phyloP scores from a whole-genome alignment of 1,140 invertebrate species.

The Psilanteris sp. region DNA sequence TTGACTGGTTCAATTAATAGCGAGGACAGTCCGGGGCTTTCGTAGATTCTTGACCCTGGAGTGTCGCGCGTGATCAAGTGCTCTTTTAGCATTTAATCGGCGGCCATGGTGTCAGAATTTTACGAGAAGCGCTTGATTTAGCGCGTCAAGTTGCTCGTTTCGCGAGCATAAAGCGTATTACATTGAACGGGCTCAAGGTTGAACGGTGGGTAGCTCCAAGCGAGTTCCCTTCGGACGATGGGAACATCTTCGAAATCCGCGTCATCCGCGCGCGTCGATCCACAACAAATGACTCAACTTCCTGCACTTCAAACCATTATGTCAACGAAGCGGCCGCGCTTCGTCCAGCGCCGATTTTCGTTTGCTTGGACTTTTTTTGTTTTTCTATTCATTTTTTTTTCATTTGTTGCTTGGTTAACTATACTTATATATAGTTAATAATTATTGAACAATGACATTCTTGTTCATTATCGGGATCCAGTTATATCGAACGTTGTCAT shows the following conservation, averaged over 20 bases:
- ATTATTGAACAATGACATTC: slow-evolving; percentile 18
- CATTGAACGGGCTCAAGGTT: slow-evolving; percentile 14
- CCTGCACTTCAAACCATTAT: slow-evolving; percentile 18
- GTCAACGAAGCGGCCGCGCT: too few species aligned
- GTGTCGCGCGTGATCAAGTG: slow-evolving; percentile 60
- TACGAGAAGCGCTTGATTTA: slow-evolving; percentile 60
- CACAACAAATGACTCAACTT: slow-evolving; percentile 20
- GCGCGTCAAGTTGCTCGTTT: slow-evolving; percentile 37
- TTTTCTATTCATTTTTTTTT: too few species aligned
- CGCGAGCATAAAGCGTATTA: slow-evolving; percentile 32
- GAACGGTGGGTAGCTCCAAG: slow-evolving; percentile 15
- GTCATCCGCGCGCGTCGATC: background rate
- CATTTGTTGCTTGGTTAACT: too few species aligned
- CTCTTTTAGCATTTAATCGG: slow-evolving; percentile 56
- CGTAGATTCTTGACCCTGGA: slow-evolving; percentile 60
- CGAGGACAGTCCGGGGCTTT: slow-evolving; percentile 53
- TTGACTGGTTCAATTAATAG: slow-evolving; percentile 58
- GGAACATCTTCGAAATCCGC: slow-evolving; percentile 12
- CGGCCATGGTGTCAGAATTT: slow-evolving; percentile 61
- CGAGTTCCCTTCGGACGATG: slow-evolving; percentile 3
- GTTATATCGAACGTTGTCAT: slow-evolving; percentile 28
- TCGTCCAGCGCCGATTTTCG: too few species aligned
- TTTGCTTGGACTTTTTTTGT: too few species aligned
- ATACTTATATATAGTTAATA: too few species aligned
- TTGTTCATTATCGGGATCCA: slow-evolving; percentile 28